phyloP scores from a whole-genome alignment of 1,140 invertebrate species.

The Drosophila azteca region DNA sequence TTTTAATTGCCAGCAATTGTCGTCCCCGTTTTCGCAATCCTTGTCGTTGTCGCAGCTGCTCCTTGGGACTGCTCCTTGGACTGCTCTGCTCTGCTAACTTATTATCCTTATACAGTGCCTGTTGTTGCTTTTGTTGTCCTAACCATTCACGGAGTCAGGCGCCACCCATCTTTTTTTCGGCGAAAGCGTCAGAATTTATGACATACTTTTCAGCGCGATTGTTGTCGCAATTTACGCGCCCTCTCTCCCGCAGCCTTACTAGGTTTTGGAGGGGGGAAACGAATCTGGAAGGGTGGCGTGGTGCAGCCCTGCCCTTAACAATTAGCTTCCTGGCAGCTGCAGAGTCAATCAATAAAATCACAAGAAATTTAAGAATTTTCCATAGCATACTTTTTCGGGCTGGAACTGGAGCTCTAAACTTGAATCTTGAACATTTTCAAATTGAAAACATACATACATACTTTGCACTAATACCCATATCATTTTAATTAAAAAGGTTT shows the following conservation, averaged over 20 bases:
- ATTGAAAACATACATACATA: not conserved
- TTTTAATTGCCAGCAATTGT: slow-evolving; percentile 83
- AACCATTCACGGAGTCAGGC: not conserved
- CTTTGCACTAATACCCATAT: too few species aligned
- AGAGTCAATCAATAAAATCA: slow-evolving; percentile 49
- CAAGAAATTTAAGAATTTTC: slow-evolving; percentile 25
- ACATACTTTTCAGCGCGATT: slow-evolving; percentile 79
- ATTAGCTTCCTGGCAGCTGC: slow-evolving; percentile 52
- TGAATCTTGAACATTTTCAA: not conserved
- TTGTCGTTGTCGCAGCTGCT: slow-evolving; percentile 63
- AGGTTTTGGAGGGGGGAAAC: not conserved
- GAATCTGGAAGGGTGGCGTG: slow-evolving; percentile 2
- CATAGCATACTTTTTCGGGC: slow-evolving; percentile 3
- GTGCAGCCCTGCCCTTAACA: slow-evolving; percentile 22
- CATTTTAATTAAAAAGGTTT: too few species aligned
- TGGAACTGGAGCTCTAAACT: slow-evolving; percentile 1
- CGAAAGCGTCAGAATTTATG: slow-evolving; percentile 74
- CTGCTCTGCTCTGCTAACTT: slow-evolving; percentile 22
- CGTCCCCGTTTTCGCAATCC: slow-evolving; percentile 24
- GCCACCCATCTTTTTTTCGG: slow-evolving; percentile 21
- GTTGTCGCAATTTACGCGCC: slow-evolving; percentile 75
- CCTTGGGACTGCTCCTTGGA: slow-evolving; percentile 32
- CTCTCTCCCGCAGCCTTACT: slow-evolving; percentile 3
- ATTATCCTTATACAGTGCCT: slow-evolving; percentile 43
- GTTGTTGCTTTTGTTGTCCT: not conserved